Conservation (phyloP, 2,113 vertebrate species). For the Naja naja region DNA sequence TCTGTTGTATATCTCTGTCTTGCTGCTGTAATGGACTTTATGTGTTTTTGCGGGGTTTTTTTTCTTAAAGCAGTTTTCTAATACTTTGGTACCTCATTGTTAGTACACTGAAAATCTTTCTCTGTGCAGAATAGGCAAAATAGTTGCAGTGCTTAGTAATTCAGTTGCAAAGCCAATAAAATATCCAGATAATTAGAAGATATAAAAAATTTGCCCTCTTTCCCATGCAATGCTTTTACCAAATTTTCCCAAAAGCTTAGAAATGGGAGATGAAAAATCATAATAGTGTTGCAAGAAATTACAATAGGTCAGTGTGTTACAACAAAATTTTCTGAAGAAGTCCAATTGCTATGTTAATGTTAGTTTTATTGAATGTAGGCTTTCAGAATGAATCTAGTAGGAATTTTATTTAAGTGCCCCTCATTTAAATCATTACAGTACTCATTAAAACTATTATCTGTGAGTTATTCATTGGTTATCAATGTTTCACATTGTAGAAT, state of each 20-base stretch:
- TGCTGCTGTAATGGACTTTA: not conserved
- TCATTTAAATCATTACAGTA: constrained; percentile 70
- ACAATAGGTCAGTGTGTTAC: constrained; percentile 31
- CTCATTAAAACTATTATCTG: constrained; percentile 70
- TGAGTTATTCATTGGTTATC: constrained; percentile 68
- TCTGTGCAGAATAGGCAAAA: not conserved
- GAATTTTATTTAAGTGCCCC: constrained; percentile 69
- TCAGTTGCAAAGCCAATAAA: not conserved
- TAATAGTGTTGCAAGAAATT: constrained; percentile 40
- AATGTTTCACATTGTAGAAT: constrained; percentile 59
- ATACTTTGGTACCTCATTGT: not conserved
- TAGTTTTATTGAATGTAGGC: constrained; percentile 62
- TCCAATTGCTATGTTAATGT: constrained; percentile 55
- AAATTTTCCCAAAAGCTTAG: constrained; percentile 35
- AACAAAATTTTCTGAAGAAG: not conserved
- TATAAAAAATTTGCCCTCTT: constrained; percentile 16
- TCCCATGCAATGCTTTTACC: constrained; percentile 31
- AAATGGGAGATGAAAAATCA: constrained; percentile 19
- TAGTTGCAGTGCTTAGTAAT: not conserved
- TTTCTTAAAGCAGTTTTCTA: not conserved
- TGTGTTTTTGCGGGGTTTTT: not conserved
- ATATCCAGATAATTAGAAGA: not conserved
- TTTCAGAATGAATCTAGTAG: constrained; percentile 66
- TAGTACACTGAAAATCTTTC: not conserved
- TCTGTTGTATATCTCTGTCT: not conserved